Conservation (phyloP, 2,113 vertebrate species). For the Martes martes region DNA sequence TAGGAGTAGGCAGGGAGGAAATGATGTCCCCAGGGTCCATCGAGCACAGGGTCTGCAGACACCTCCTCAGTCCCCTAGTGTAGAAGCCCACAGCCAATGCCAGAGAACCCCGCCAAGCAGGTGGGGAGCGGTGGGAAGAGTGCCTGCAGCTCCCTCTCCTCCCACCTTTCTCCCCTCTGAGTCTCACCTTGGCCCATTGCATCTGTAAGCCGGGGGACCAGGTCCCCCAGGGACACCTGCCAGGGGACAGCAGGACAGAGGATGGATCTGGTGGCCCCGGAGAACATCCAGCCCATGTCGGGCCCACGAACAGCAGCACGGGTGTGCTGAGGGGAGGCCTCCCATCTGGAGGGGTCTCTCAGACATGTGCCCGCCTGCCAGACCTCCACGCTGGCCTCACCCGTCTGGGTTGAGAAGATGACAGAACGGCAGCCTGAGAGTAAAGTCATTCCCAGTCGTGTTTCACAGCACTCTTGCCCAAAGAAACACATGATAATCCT, state of each 20-base stretch:
- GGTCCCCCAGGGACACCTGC: not conserved
- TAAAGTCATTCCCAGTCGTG: no score
- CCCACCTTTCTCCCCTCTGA: not conserved
- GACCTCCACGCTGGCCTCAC: not conserved
- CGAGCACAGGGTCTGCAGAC: not conserved
- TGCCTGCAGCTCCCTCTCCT: not conserved
- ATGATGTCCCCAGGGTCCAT: not conserved
- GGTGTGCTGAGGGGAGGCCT: not conserved
- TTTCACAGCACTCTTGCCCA: not conserved
- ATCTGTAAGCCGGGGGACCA: not conserved
- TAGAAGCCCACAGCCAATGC: not conserved
- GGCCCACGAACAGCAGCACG: not conserved
- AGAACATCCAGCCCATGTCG: not conserved
- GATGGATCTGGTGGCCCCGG: not conserved
- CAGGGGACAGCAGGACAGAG: not conserved
- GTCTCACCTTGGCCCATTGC: not conserved
- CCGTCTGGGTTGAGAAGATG: not conserved
- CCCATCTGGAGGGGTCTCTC: not conserved
- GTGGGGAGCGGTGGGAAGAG: no score
- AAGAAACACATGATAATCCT: not conserved
- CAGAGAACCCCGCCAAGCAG: not conserved
- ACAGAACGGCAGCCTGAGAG: not conserved
- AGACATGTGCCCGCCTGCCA: fast-evolving
- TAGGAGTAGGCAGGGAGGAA: not conserved
- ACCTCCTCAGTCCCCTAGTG: not conserved